Percentiles rank a stretch among this genome's conserved stretches.
These are phyloP conservation scores for Mnemiopsis leidyi DNA, from an alignment of 37 sponge, comb jelly and placozoan genomes.

Conservation along the genomic window DNA sequence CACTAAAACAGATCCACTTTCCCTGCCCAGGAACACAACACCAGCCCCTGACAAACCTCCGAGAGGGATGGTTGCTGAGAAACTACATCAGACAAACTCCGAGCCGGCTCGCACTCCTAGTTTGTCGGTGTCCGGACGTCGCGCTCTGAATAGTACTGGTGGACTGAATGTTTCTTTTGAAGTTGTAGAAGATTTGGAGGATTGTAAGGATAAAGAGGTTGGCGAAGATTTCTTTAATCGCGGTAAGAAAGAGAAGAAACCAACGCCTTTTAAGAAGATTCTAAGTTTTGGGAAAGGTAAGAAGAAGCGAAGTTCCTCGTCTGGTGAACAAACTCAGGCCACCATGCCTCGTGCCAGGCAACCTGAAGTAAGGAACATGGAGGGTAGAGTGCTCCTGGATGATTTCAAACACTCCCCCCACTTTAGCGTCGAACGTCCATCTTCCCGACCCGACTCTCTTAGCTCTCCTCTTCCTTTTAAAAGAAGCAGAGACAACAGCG, in stretches of 20 bases:
- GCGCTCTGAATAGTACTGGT: neutral
- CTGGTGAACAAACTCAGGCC: neutral
- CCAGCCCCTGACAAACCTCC: neutral
- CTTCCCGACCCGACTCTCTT: neutral
- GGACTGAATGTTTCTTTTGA: conserved; percentile 17
- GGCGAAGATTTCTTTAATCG: conserved; percentile 30
- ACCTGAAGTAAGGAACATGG: conserved; percentile 22
- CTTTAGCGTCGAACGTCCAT: neutral
- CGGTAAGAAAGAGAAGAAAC: conserved; percentile 50
- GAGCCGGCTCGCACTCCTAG: neutral
- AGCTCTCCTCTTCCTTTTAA: neutral
- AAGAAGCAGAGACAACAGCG: neutral
- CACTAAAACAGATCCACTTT: neutral
- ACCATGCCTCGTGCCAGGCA: neutral
- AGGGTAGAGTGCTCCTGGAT: neutral
- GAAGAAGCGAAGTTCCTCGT: conserved; percentile 56
- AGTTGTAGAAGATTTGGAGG: neutral
- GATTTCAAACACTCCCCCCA: conserved; percentile 10
- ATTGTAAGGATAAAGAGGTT: conserved; percentile 30
- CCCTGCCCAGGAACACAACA: neutral
- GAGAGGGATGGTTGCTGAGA: neutral
- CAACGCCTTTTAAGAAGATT: neutral
- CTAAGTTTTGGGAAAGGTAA: conserved; percentile 59
- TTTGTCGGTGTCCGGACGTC: neutral
- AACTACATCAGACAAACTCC: neutral